Evolutionary conservation across 2,797 vertebrate genomes (phyloP).

Genomic region (Xerus rutilus): DNA sequence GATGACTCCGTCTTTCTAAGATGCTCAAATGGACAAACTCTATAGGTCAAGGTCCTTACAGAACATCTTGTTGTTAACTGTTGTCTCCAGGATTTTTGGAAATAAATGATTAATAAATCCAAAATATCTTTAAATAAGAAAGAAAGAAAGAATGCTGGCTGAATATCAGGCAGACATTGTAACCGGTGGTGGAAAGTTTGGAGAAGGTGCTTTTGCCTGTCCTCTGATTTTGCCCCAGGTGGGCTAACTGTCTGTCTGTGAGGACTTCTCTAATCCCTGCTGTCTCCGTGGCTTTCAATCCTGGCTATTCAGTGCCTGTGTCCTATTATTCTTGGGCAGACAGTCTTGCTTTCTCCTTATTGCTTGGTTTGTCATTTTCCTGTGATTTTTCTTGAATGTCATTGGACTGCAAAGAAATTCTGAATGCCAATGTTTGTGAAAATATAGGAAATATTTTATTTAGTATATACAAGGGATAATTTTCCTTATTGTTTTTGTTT

Average conservation of each 20-base stretch:
- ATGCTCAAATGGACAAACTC: neutral
- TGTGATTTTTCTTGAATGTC: conserved; percentile 10
- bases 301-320: neutral
- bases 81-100: neutral
- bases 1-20: neutral
- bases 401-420: conserved; percentile 25
- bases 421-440: neutral
- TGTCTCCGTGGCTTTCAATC: neutral
- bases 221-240: neutral
- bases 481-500: conserved; percentile 16
- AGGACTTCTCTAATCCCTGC: neutral
- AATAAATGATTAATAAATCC: neutral
- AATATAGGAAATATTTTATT: conserved; percentile 1
- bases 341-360: neutral
- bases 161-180: neutral
- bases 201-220: neutral
- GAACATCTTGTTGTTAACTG: neutral
- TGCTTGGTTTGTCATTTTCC: conserved; percentile 38
- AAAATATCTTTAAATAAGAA: neutral
- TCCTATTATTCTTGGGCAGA: neutral
- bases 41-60: neutral
- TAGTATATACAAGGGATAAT: conserved; percentile 5
- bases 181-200: neutral
- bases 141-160: neutral
- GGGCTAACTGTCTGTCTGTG: neutral